Conservation (phyloP, 2,113 vertebrate genomes). For the rabbit (Oryctolagus cuniculus) region mOryCun1.1 NC_091441.1:27651501-27652000, state of each 20-base stretch:
- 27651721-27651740: neutral
- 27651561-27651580: conserved; percentile 41
- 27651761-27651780: neutral
- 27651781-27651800: neutral
- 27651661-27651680: neutral
- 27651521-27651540: conserved; percentile 66
- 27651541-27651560: conserved; percentile 67
- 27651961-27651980: neutral
- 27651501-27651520: conserved; percentile 5
- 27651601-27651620: conserved; percentile 62
- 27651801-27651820: neutral
- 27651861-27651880: neutral
- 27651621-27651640: conserved; percentile 51
- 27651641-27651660: neutral
- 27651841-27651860: neutral
- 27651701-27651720: no score
- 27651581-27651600: conserved; percentile 76
- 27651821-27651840: neutral
- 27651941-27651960: neutral
- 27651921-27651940: neutral
- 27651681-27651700: neutral
- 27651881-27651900: neutral
- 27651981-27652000: neutral
- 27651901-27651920: neutral
- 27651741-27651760: neutral